A percentile compares a stretch with the other conserved stretches of the same genome.
Evolutionary conservation across 2,113 vertebrate genomes (phyloP).

Genomic region (Stercorarius parasiticus): DNA sequence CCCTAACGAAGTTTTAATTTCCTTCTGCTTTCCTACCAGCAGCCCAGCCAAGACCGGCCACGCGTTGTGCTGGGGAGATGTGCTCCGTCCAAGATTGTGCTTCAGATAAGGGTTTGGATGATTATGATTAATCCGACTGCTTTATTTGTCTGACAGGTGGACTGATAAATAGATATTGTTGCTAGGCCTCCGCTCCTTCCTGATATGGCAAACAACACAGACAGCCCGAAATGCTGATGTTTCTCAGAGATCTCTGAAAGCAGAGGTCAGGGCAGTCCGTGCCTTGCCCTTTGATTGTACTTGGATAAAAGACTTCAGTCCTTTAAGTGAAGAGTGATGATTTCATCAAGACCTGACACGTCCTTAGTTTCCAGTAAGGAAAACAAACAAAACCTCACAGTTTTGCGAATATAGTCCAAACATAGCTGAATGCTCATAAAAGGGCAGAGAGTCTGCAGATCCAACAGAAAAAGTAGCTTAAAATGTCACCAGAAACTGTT

Average conservation of each 20-base stretch:
- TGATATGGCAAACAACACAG: not conserved
- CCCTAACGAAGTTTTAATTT: not conserved
- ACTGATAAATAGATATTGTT: constrained; percentile 8
- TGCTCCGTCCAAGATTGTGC: not conserved
- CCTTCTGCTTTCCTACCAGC: not conserved
- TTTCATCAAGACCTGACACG: not conserved
- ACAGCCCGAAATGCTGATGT: not conserved
- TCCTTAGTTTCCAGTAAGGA: not conserved
- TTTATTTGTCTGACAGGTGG: constrained; percentile 17
- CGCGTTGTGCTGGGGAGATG: not conserved
- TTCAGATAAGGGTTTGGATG: not conserved
- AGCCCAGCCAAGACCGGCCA: not conserved
- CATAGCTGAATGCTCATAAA: not conserved
- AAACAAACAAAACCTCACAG: constrained; percentile 16
- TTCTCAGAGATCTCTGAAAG: not conserved
- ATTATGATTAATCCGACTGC: not conserved
- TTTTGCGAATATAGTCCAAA: not conserved
- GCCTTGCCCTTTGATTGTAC: constrained; percentile 12
- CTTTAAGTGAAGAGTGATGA: not conserved
- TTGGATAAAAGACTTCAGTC: not conserved
- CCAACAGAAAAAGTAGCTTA: not conserved
- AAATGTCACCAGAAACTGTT: constrained; percentile 8
- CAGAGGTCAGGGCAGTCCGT: not conserved
- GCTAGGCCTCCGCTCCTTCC: not conserved
- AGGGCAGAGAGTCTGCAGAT: not conserved